phyloP scores from a whole-genome alignment of 2,888 invertebrate genomes.

The Conchocele bisecta region DNA sequence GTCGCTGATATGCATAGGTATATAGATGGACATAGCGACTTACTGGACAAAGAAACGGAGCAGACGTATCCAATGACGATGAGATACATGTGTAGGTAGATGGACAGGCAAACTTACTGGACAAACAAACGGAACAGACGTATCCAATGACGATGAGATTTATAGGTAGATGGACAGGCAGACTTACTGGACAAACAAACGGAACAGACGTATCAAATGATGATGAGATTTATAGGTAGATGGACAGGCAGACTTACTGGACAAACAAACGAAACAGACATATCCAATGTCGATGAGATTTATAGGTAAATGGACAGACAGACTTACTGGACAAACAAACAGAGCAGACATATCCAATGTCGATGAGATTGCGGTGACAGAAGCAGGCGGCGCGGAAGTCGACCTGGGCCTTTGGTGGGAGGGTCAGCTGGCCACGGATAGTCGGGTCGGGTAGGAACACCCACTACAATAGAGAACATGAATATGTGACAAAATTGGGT shows the following conservation, averaged over 20 bases:
- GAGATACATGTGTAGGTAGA: too few species aligned
- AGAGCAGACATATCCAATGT: slow-evolving; percentile 98
- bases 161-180: too few species aligned
- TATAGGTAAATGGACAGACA: slow-evolving; percentile 87
- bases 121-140: too few species aligned
- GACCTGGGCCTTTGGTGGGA: slow-evolving; percentile 92
- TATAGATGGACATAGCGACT: too few species aligned
- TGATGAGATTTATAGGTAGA: too few species aligned
- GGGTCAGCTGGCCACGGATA: slow-evolving; percentile 89
- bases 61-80: too few species aligned
- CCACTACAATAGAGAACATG: slow-evolving; percentile 85
- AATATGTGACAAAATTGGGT: not conserved
- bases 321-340: slow-evolving; percentile 92
- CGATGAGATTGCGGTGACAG: slow-evolving; percentile 96
- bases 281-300: slow-evolving; percentile 97
- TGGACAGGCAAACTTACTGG: too few species aligned
- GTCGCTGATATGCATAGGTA: too few species aligned
- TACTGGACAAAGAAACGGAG: too few species aligned
- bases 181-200: too few species aligned
- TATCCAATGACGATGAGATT: too few species aligned
- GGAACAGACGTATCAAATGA: too few species aligned
- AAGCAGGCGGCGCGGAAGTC: slow-evolving; percentile 99
- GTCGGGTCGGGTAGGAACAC: slow-evolving; percentile 92
- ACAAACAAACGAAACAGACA: slow-evolving; percentile 98
- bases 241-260: slow-evolving; percentile 84